Percentiles rank a stretch among this genome's conserved stretches.
phyloP scores from a whole-genome alignment of 2,797 vertebrate genomes.

The Masticophis lateralis region DNA sequence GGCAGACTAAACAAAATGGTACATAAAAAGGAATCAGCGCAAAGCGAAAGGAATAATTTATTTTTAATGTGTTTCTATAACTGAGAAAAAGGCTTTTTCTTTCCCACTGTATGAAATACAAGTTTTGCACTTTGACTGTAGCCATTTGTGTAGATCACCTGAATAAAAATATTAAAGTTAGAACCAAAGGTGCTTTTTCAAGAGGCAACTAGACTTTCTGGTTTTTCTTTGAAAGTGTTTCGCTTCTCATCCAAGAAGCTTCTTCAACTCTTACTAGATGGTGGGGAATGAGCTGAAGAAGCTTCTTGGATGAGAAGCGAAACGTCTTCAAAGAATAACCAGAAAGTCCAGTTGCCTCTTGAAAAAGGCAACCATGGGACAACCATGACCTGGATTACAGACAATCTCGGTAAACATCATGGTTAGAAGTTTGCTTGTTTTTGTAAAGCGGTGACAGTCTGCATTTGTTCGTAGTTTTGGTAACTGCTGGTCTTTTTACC shows the following conservation, averaged over 20 bases:
- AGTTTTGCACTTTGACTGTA: conserved; percentile 14
- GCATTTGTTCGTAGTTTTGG: background rate
- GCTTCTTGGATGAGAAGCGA: background rate
- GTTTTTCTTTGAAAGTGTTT: too few relatives aligned
- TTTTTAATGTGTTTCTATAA: conserved; percentile 17
- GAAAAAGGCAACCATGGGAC: background rate
- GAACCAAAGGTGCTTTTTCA: background rate
- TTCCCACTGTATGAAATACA: background rate
- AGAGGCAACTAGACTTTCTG: too few relatives aligned
- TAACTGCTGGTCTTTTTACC: background rate
- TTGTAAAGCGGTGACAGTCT: background rate
- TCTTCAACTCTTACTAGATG: background rate
- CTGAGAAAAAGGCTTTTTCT: conserved; percentile 1
- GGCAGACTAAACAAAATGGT: conserved; percentile 9
- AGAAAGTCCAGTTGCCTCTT: background rate
- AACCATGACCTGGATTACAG: too few relatives aligned
- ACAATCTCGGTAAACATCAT: background rate
- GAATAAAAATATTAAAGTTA: background rate
- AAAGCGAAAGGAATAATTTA: conserved; percentile 11
- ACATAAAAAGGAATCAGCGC: conserved; percentile 7
- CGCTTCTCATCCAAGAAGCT: background rate
- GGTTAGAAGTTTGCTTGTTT: background rate
- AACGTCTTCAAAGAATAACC: background rate
- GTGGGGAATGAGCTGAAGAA: background rate
- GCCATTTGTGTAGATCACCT: background rate